These are phyloP conservation scores for Pristionchus maxplancki DNA, from an alignment of 2,888 invertebrate genomes.

Conservation along the genomic window DNA sequence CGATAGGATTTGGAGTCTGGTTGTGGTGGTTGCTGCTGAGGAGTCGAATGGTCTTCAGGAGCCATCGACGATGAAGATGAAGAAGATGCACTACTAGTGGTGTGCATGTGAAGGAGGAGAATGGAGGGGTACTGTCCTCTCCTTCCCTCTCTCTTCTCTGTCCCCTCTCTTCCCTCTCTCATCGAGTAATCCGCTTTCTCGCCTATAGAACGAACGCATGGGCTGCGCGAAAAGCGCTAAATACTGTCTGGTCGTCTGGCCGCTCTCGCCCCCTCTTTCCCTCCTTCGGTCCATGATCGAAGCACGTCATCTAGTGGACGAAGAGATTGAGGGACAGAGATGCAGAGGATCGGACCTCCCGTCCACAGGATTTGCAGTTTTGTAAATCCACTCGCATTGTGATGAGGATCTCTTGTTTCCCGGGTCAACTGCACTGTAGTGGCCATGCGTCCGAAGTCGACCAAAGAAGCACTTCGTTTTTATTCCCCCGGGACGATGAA, in stretches of 20 bases:
- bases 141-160: not conserved
- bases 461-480: too few species aligned
- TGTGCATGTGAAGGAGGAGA: not conserved
- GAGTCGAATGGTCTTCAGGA: too few species aligned
- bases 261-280: not conserved
- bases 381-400: not conserved
- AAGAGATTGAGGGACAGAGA: not conserved
- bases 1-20: not conserved
- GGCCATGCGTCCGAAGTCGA: too few species aligned
- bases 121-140: not conserved
- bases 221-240: conserved; percentile 25
- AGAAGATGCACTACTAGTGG: not conserved
- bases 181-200: conserved; percentile 40
- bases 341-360: not conserved
- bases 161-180: too few species aligned
- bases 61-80: not conserved
- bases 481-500: too few species aligned
- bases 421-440: not conserved
- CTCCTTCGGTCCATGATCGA: not conserved
- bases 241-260: conserved; percentile 23
- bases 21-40: too few species aligned
- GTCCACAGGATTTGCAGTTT: not conserved
- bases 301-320: conserved; percentile 20
- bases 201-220: conserved; percentile 27
- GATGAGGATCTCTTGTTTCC: not conserved